Base-by-base conservation (phyloP, 2,888 invertebrate genomes). In the Drosophila niveifrons region DNA sequence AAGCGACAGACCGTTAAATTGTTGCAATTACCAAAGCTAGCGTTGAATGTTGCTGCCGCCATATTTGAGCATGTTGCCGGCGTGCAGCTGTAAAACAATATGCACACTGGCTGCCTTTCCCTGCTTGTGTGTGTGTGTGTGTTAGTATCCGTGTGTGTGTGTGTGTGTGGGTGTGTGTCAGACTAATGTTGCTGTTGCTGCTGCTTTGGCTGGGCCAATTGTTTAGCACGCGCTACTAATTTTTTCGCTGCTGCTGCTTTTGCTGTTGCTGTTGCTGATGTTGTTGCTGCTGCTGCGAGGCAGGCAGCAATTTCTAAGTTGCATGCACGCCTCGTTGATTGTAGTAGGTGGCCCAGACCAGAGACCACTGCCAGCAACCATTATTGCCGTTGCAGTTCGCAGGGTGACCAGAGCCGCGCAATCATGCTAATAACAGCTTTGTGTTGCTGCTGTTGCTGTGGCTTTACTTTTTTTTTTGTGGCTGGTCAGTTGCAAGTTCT, bases 1-100 rank as follows among this genome's bases (percentile, higher is more conserved):
- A 90, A 82, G 91, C 90, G 90, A 91, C 89, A 91, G 90, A 90
- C 90, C 90, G 87, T 91, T 90, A 91, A 90, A 90, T 90, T 91
- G 91, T 89, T 91, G 91, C 91, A 90, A 90, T 90, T 90, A 91
- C 91, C 89, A 88, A 66, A 81, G 81, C 81, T 68, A 78, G 82
- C 65, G 78, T 83, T 78, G 84, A 65, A 67, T 66, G 58, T 46
- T 72, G 55, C 57, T 61, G 78, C 84, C 73, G 88, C 88, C 83
- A 85, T 85, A 72, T 83, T 82, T 83, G 75, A 57, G 63, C 69
- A 61, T 78, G 75, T 66, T 78, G 66, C 62, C 78, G 75, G 56
- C 66, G 64, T 69, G 74, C 79, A 66, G 75, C 84, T 88, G 87
- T 87, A 88, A 85, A 85, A 86, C 89, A 86, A 90, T 85, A 86